Evolutionary conservation across 1,140 invertebrate genomes (phyloP).

Genomic region (Atopsyche davidsoni): DNA sequence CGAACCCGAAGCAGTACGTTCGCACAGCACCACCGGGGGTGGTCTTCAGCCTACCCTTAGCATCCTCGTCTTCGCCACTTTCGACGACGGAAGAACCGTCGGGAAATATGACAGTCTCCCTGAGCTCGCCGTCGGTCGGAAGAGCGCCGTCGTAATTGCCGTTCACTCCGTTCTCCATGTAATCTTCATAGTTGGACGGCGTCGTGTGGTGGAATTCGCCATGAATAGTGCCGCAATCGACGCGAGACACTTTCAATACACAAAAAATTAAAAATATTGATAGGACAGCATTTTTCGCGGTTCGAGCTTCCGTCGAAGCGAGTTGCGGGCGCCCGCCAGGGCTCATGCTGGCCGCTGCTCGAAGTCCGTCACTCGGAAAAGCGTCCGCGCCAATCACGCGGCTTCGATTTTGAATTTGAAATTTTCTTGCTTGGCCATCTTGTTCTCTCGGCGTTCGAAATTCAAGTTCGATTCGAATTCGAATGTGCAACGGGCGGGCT

Average conservation of each 20-base stretch:
- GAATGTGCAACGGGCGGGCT: constrained; percentile 7
- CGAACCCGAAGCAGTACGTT: constrained; percentile 35
- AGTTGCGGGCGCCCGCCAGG: constrained; percentile 26
- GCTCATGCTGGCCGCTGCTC: constrained; percentile 24
- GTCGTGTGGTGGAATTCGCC: constrained; percentile 13
- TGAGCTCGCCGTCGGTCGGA: constrained; percentile 11
- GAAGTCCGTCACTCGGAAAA: too few species aligned
- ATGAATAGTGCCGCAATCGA: neutral
- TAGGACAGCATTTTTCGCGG: constrained; percentile 1
- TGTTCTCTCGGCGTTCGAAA: neutral
- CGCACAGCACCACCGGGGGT: neutral
- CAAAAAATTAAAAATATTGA: neutral
- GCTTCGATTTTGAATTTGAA: neutral
- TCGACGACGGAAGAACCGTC: neutral
- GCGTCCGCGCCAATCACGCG: too few species aligned
- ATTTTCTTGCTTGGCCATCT: neutral
- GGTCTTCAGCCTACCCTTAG: neutral
- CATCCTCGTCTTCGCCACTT: neutral
- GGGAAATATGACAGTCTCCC: constrained; percentile 12
- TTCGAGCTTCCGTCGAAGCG: constrained; percentile 19
- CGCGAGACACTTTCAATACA: neutral
- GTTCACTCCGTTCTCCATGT: constrained; percentile 23
- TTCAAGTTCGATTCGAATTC: constrained; percentile 7
- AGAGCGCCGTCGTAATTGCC: constrained; percentile 10
- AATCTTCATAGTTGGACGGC: constrained; percentile 24